These are phyloP conservation scores for Aporophyla nigra DNA, from an alignment of 2,888 invertebrate genomes.

Conservation along the genomic window DNA sequence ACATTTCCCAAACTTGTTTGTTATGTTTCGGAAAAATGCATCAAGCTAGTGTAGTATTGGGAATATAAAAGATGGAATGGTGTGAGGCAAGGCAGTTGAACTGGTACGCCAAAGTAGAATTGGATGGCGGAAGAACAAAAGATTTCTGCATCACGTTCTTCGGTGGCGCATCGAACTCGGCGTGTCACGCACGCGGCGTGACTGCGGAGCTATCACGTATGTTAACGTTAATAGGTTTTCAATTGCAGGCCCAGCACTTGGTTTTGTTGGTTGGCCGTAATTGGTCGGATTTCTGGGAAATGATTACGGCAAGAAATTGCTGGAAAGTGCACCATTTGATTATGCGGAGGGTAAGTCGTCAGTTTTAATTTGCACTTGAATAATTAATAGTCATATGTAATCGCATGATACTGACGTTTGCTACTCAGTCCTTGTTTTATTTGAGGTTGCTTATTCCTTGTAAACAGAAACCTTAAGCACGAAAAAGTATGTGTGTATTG, in stretches of 20 bases:
- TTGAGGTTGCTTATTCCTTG: neutral
- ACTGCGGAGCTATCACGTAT: slow-evolving; percentile 44
- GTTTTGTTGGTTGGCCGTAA: slow-evolving; percentile 45
- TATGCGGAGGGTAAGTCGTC: neutral
- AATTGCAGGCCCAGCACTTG: slow-evolving; percentile 55
- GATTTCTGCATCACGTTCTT: slow-evolving; percentile 45
- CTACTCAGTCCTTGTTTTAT: slow-evolving; percentile 2
- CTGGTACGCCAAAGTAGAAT: slow-evolving; percentile 29
- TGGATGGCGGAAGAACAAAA: slow-evolving; percentile 53
- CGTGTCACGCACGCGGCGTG: slow-evolving; percentile 43
- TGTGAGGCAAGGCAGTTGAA: slow-evolving; percentile 29
- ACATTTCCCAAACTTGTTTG: slow-evolving; percentile 31
- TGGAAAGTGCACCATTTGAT: slow-evolving; percentile 10
- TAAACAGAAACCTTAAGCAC: slow-evolving; percentile 23
- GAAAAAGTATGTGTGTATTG: slow-evolving; percentile 41
- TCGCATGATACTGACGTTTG: too few relatives aligned
- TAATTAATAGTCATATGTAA: neutral
- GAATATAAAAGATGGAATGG: slow-evolving; percentile 35
- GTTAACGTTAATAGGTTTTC: slow-evolving; percentile 58
- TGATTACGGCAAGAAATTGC: slow-evolving; percentile 19
- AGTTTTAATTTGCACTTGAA: slow-evolving; percentile 1
- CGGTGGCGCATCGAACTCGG: slow-evolving; percentile 24
- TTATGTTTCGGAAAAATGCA: slow-evolving; percentile 26
- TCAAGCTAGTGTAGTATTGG: neutral
- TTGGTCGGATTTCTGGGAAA: slow-evolving; percentile 28